Evolutionary conservation across 2,888 invertebrate genomes (phyloP), one percentile per base, ranked within the genome.

Genomic region (Crocallis elinguaria): DNA sequence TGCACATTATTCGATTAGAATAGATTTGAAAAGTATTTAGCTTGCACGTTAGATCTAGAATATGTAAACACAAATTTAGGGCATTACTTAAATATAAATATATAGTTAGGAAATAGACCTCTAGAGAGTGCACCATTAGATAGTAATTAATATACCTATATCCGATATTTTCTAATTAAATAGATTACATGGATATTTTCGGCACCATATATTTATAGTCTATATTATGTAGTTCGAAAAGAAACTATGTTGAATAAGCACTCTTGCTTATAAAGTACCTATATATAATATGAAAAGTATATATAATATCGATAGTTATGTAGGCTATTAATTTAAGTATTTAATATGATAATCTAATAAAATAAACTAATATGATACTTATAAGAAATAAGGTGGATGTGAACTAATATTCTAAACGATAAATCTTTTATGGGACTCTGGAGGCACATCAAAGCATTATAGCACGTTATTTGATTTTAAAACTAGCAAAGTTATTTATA

Each of bases 381-480:
- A 2, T 25, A 25, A 39, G n/a, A n/a, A n/a, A n/a, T n/a, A 44
- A 49, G 45, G 54, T 58, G 75, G 85, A 81, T 84, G 88, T 87
- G 84, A 80, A 81, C 81, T 71, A 1, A 38, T 13, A 16, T 69
- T 63, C 67, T 59, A 43, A 33, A 45, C 52, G 86, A 82, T 83
- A 82, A 71, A 60, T 80, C 71, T 64, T 71, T 49, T 64, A 57
- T 73, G 73, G 77, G 81, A 76, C 71, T 77, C 50, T 69, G 84
- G 89, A 88, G 89, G 87, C 86, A 70, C 86, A 81, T 81, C 82
- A 75, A 78, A 77, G 82, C 76, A 75, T 62, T 62, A 33, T 49
- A 17, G 39, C 16, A 29, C 39, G 0, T 37, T 37, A 38, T 45
- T 49, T 49, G 62, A 44, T 36, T 35, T 36, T 50, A 42, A 38